These are phyloP conservation scores for Pachypeltis micranthus DNA, from an alignment of 1,140 invertebrate genomes.

Conservation along the genomic window DNA sequence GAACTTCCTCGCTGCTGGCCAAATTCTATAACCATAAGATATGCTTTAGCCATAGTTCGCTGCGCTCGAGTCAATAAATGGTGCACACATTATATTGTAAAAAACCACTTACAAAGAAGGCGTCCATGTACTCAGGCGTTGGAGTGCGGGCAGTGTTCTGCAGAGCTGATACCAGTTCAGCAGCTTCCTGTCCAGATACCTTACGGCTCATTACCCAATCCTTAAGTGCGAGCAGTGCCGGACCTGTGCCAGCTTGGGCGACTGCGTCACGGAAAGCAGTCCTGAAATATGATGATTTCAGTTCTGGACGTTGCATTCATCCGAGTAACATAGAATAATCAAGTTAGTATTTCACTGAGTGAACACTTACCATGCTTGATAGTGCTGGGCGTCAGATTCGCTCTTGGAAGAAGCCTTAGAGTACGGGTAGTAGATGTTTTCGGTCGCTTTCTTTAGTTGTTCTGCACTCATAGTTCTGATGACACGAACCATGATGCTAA, in stretches of 20 bases:
- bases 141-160: slow-evolving; percentile 42
- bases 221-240: slow-evolving; percentile 46
- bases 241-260: slow-evolving; percentile 48
- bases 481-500: slow-evolving; percentile 43
- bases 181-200: slow-evolving; percentile 42
- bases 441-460: slow-evolving; percentile 38
- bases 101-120: slow-evolving; percentile 42
- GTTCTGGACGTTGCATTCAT: too few species aligned
- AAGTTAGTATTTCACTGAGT: too few species aligned
- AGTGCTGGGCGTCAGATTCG: slow-evolving; percentile 20
- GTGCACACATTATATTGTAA: not conserved
- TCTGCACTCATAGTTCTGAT: slow-evolving; percentile 45
- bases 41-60: too few species aligned
- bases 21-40: slow-evolving; percentile 34
- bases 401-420: slow-evolving; percentile 25
- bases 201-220: slow-evolving; percentile 44
- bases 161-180: slow-evolving; percentile 39
- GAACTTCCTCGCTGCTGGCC: slow-evolving; percentile 38
- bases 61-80: too few species aligned
- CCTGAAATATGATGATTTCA: too few species aligned
- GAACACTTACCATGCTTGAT: slow-evolving; percentile 27
- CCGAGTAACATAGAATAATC: too few species aligned
- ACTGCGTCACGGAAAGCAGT: slow-evolving; percentile 49
- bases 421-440: slow-evolving; percentile 36
- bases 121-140: slow-evolving; percentile 45